Conservation (phyloP, 2,888 invertebrate species). For the Ptychoptera albimana region DNA sequence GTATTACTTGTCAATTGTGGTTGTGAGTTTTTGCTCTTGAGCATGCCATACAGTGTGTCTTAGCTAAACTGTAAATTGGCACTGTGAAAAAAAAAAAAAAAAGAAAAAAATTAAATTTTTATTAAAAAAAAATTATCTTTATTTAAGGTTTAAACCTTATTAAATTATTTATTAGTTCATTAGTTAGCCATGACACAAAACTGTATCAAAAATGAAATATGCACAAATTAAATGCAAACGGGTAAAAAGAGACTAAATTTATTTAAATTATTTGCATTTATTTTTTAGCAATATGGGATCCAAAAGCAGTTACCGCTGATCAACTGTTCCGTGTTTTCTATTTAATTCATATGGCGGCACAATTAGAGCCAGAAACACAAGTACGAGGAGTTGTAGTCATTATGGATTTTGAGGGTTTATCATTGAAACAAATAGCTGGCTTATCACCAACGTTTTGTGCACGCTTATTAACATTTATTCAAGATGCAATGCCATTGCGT, state of each 20-base stretch:
- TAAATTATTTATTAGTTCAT: no score
- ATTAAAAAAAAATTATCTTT: not conserved
- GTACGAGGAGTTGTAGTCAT: conserved; percentile 65
- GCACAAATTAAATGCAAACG: no score
- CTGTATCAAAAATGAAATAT: no score
- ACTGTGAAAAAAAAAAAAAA: no score
- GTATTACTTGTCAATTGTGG: conserved; percentile 59
- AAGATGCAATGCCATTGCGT: conserved; percentile 73
- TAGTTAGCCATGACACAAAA: no score
- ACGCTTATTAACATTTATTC: conserved; percentile 63
- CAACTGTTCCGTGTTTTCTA: conserved; percentile 67
- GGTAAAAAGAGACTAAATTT: no score
- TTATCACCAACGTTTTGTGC: conserved; percentile 59
- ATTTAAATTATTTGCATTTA: not conserved
- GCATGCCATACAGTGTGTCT: no score
- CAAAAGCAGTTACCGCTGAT: conserved; percentile 53
- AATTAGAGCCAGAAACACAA: conserved; percentile 60
- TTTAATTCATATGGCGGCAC: conserved; percentile 60
- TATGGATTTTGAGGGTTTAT: conserved; percentile 67
- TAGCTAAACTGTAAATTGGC: no score
- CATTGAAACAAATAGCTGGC: conserved; percentile 54
- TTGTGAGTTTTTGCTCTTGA: conserved; percentile 27
- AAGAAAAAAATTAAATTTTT: no score
- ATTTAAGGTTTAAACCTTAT: no score
- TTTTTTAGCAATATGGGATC: conserved; percentile 51